Base-by-base conservation (phyloP, 2,113 vertebrate species). In the Thermophis baileyi region DNA sequence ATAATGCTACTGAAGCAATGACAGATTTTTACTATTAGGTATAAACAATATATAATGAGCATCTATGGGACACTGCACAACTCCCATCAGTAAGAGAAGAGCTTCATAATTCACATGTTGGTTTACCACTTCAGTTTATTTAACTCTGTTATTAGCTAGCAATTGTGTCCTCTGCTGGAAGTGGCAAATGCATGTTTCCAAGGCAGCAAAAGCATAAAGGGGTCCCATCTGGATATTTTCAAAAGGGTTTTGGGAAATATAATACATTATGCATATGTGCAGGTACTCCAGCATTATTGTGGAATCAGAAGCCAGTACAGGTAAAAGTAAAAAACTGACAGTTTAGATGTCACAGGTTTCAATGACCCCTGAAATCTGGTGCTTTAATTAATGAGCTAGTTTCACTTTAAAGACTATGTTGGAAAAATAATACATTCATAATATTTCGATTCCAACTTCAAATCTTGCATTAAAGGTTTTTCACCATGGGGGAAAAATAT, bases 91-190 rank as follows among this genome's bases (percentile, higher is more conserved):
- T 12, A 25, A 93, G 54, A 47, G 47, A 94, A 89, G 93, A 55
- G 7, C 55, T 95, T 96, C 47, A n/a, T 91, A 94, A 96, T 46
- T 95, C 93, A 94, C 14, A 16, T 89, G 88, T 93, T 95, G 60
- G 51, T 92, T 93, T 94, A 85, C 91, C 85, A 90, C 53, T 93
- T 94, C 25, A n/a, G 94, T 94, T 97, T 97, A 96, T 94, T 96
- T 96, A 92, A 49, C 35, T 60, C 11, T 53, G 22, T 92, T 14
- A 50, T 94, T 90, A 93, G 47, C 44, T 0, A 6, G 55, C 55
- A 94, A 91, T 0, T 3, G 86, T 54, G n/a, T 49, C 81, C 22
- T 81, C 93, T 14, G 89, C 22, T 89, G 27, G 0, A 0, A 88
- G 0, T 6, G 54, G 89, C 81, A 87, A 92, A 55, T 40, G 57